These are phyloP conservation scores for Onychostruthus taczanowskii DNA, from an alignment of 2,113 vertebrate genomes.

Conservation along the genomic window DNA sequence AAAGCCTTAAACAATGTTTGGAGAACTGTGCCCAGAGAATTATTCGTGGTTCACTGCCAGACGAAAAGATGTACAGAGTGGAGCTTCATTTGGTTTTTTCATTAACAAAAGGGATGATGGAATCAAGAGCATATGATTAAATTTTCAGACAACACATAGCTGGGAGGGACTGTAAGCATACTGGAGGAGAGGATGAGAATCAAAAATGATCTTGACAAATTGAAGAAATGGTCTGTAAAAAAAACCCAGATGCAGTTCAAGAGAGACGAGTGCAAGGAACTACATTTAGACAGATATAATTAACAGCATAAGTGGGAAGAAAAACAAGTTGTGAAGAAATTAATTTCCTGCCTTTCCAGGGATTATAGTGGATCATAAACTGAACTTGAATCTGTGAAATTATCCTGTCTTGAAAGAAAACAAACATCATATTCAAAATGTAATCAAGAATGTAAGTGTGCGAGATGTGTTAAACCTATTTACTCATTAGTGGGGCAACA, in stretches of 20 bases:
- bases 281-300: slow-evolving; percentile 11
- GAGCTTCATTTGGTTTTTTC: background rate
- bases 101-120: slow-evolving; percentile 22
- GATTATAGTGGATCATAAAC: background rate
- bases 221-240: slow-evolving; percentile 32
- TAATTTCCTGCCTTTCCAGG: background rate
- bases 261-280: background rate
- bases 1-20: background rate
- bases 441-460: background rate
- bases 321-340: background rate
- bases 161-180: background rate
- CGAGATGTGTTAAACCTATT: background rate
- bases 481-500: background rate
- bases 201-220: slow-evolving; percentile 34
- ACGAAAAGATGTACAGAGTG: background rate
- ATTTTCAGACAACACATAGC: slow-evolving; percentile 44
- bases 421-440: background rate
- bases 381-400: background rate
- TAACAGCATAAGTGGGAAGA: background rate
- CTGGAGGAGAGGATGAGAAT: background rate
- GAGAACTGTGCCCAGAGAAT: background rate
- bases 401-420: background rate
- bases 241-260: background rate
- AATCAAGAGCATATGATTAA: slow-evolving; percentile 49
- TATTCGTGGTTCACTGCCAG: background rate